Conservation (phyloP, 2,113 vertebrate genomes). For the Pampusana beccarii region DNA sequence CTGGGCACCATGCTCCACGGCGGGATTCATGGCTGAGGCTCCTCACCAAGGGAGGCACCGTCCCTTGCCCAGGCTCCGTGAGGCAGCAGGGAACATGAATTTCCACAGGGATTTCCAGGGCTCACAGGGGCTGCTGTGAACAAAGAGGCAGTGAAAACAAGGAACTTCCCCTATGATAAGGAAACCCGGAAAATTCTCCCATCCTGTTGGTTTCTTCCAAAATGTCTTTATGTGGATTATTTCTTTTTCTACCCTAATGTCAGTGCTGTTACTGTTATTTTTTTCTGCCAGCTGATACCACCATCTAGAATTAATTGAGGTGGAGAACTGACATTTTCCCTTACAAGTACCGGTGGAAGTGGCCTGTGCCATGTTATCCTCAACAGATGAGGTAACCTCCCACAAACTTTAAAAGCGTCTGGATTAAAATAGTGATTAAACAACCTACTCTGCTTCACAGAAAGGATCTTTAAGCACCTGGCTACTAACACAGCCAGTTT, state of each 20-base stretch:
- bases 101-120: not conserved
- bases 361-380: not conserved
- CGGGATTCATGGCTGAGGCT: not conserved
- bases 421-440: not conserved
- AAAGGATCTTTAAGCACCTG: not conserved
- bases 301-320: not conserved
- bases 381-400: not conserved
- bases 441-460: not conserved
- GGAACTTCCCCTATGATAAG: not conserved
- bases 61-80: not conserved
- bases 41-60: rapidly evolving
- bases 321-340: not conserved
- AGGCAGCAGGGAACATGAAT: rapidly evolving
- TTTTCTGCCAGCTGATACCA: not conserved
- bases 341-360: not conserved
- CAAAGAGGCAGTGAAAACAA: not conserved
- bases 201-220: not conserved
- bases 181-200: not conserved
- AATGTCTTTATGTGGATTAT: not conserved
- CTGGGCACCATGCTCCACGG: rapidly evolving
- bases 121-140: not conserved
- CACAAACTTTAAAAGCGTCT: not conserved
- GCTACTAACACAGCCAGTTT: not conserved
- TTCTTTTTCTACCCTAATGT: not conserved
- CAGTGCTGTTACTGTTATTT: not conserved